phyloP scores from a whole-genome alignment of 64 coral and sea anemone species.

The Trachythela sp. region DNA sequence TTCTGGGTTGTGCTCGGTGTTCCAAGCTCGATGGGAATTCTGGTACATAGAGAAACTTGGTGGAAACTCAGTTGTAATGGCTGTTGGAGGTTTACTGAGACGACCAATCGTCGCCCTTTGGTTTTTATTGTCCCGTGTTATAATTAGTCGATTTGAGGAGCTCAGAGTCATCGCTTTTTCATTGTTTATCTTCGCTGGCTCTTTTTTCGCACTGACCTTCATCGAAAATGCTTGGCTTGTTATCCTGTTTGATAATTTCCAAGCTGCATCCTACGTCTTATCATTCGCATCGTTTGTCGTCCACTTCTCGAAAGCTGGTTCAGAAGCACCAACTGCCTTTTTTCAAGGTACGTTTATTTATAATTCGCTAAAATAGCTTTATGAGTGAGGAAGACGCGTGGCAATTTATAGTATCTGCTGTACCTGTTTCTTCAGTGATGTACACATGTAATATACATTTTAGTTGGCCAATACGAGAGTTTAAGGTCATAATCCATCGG shows the following conservation, averaged over 20 bases:
- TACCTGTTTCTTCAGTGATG: too few species aligned
- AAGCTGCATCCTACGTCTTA: not conserved
- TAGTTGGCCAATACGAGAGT: too few species aligned
- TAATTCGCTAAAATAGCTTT: too few species aligned
- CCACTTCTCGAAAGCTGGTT: not conserved
- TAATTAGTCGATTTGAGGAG: not conserved
- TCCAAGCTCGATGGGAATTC: not conserved
- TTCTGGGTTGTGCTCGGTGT: not conserved
- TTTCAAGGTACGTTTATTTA: not conserved
- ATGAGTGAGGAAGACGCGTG: too few species aligned
- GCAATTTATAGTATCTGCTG: too few species aligned
- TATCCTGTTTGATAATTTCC: not conserved
- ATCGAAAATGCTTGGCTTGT: slow-evolving; percentile 2
- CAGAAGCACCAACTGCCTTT: not conserved
- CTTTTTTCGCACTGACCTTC: not conserved
- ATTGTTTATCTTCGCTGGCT: not conserved
- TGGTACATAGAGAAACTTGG: not conserved
- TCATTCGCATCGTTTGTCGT: not conserved
- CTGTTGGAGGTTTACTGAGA: not conserved
- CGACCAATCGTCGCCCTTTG: not conserved
- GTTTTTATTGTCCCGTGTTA: not conserved
- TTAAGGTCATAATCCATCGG: too few species aligned
- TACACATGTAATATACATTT: too few species aligned
- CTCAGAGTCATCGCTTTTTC: not conserved
- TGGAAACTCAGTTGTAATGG: not conserved